These are phyloP conservation scores for Heterodera schachtii DNA, from an alignment of 1,140 invertebrate species.

Conservation along the genomic window DNA sequence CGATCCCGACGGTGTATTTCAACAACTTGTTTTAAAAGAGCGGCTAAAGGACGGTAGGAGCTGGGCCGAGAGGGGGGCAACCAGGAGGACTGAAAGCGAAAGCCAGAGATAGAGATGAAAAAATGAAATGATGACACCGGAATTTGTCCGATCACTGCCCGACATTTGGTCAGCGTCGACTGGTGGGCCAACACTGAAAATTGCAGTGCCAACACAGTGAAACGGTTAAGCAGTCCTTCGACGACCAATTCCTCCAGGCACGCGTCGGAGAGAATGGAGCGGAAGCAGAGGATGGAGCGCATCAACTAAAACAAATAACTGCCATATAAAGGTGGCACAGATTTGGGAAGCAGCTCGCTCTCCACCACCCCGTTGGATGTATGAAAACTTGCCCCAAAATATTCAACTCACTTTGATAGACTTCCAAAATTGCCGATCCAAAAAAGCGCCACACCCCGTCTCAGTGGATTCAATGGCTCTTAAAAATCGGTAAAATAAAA, in stretches of 20 bases:
- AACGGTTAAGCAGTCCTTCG: conserved; percentile 44
- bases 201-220: conserved; percentile 40
- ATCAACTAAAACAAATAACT: conserved; percentile 32
- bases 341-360: too few relatives aligned
- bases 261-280: conserved; percentile 34
- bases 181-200: conserved; percentile 36
- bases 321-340: too few relatives aligned
- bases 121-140: conserved; percentile 16
- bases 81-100: conserved; percentile 14
- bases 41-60: conserved; percentile 12
- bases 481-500: conserved; percentile 21
- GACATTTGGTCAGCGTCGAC: conserved; percentile 39
- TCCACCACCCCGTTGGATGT: too few relatives aligned
- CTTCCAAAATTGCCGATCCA: conserved; percentile 46
- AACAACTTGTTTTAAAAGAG: conserved; percentile 18
- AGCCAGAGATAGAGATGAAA: background rate
- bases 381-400: too few relatives aligned
- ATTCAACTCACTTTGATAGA: conserved; percentile 34
- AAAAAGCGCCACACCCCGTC: conserved; percentile 40
- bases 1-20: conserved; percentile 12
- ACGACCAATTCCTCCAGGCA: conserved; percentile 44
- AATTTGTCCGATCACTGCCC: conserved; percentile 41
- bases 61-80: background rate
- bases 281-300: conserved; percentile 36
- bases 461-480: conserved; percentile 39